A percentile compares a stretch with the other conserved stretches of the same genome.
phyloP scores from a whole-genome alignment of 2,113 vertebrate genomes.

The Bubo scandiacus region DNA sequence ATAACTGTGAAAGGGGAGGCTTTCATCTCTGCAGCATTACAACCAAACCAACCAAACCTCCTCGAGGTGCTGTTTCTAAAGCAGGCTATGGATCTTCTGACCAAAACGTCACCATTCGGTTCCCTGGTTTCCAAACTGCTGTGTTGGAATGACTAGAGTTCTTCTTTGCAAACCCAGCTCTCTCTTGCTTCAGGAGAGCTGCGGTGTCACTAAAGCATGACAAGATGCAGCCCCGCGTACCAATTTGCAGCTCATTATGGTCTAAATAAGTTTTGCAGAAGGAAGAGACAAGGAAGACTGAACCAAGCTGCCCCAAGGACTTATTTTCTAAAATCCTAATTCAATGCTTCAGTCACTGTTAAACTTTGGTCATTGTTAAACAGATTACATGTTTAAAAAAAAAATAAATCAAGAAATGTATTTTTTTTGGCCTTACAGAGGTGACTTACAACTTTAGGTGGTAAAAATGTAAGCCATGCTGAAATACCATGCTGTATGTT shows the following conservation, averaged over 20 bases:
- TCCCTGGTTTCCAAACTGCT: not conserved
- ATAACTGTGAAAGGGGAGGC: conserved; percentile 44
- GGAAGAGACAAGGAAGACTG: not conserved
- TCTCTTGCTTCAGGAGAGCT: not conserved
- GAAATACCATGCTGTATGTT: not conserved
- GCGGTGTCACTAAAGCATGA: not conserved
- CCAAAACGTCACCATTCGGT: not conserved
- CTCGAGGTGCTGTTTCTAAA: conserved; percentile 26
- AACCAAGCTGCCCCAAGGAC: not conserved
- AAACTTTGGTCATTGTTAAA: not conserved
- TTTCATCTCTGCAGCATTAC: not conserved
- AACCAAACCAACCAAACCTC: conserved; percentile 9
- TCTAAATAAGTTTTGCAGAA: not conserved
- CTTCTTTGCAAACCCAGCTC: not conserved
- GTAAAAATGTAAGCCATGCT: conserved; percentile 4
- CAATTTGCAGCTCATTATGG: not conserved
- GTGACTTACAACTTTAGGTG: not conserved
- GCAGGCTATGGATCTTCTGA: conserved; percentile 4
- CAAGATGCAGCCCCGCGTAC: not conserved
- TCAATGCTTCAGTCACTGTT: not conserved
- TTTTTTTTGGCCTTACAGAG: not conserved
- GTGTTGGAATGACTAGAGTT: not conserved
- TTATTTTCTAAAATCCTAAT: not conserved
- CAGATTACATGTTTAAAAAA: not conserved
- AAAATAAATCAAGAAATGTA: not conserved